Conservation (phyloP, 30 jellyfish, hydroid and myxozoan species). For the Hydra vulgaris region DNA sequence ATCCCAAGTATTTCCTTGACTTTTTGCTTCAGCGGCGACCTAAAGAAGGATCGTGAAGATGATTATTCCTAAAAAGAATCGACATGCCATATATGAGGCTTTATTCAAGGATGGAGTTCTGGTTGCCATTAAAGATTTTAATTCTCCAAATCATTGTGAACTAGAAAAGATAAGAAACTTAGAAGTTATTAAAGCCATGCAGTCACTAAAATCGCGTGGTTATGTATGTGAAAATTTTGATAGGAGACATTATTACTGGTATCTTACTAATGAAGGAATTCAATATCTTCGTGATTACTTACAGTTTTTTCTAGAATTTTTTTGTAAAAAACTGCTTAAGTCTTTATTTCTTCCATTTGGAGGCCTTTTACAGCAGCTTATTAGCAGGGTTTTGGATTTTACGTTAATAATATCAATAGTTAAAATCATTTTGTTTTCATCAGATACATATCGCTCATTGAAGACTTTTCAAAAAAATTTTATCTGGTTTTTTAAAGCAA, state of each 20-base stretch:
- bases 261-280: slow-evolving; percentile 74
- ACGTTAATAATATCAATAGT: no score
- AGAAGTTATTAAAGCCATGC: slow-evolving; percentile 83
- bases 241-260: slow-evolving; percentile 90
- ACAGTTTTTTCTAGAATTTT: slow-evolving; percentile 91
- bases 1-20: no score
- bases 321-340: no score
- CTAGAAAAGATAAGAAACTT: slow-evolving; percentile 55
- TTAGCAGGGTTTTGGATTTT: no score
- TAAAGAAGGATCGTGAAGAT: no score
- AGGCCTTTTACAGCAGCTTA: no score
- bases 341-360: no score
- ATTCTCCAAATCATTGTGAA: slow-evolving; percentile 63
- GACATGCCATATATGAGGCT: slow-evolving; percentile 68
- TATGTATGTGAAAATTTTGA: slow-evolving; percentile 82
- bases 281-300: slow-evolving; percentile 71
- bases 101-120: slow-evolving; percentile 91
- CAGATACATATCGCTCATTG: no score
- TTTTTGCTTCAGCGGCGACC: no score
- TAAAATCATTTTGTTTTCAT: no score
- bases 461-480: no score
- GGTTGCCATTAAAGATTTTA: slow-evolving; percentile 71
- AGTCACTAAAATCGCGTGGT: slow-evolving; percentile 95
- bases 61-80: slow-evolving; percentile 84
- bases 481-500: no score